Base-by-base conservation (phyloP, 2,113 vertebrate species). In the Epinephelus lanceolatus region DNA sequence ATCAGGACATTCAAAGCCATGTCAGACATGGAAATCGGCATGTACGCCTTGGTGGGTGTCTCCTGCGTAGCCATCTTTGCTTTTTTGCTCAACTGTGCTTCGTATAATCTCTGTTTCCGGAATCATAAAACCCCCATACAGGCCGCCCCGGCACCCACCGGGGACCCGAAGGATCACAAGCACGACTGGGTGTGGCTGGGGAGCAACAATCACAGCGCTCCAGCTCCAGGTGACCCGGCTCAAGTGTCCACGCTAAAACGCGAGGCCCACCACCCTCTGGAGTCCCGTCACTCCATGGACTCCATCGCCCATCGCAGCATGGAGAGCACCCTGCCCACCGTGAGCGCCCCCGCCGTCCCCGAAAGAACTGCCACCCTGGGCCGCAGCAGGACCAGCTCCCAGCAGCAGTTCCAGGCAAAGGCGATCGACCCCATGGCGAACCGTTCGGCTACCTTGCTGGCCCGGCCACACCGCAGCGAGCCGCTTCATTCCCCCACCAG, bases 401-500 rank as follows among this genome's bases (percentile, higher is more conserved):
- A 93, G 59, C 93, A 94, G 61, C 76, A 90, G 23, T 82, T 87
- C 30, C 87, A 91, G 80, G 65, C 53, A 33, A 87, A 80, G 21
- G 75, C 73, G 0, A 21, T 91, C 0, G 88, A 95, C 74, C 78
- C 91, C 51, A 76, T 91, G 89, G 83, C 76, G 1, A 84, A 88
- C 60, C 91, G 90, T 3, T 93, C 91, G 0, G 93, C 94, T 51
- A 94, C 94, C 2, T 75, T 95, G 73, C 80, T 95, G 63, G 89
- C 90, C 2, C 96, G 94, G 3, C 96, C 94, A 5, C 78, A 87
- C 19, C 95, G 93, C 62, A 92, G 59, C 0, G 97, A 99, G 59
- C 95, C 96, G 0, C 92, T 97, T 0, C n/a, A 97, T 17, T 99
- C 98, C n/a, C 98, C 98, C 15, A 99, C 98, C 92, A 99, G 98